Percentiles rank a stretch among this genome's conserved stretches.
Conservation (phyloP, 2,797 vertebrate genomes). For the Pseudochirops cupreus region DNA sequence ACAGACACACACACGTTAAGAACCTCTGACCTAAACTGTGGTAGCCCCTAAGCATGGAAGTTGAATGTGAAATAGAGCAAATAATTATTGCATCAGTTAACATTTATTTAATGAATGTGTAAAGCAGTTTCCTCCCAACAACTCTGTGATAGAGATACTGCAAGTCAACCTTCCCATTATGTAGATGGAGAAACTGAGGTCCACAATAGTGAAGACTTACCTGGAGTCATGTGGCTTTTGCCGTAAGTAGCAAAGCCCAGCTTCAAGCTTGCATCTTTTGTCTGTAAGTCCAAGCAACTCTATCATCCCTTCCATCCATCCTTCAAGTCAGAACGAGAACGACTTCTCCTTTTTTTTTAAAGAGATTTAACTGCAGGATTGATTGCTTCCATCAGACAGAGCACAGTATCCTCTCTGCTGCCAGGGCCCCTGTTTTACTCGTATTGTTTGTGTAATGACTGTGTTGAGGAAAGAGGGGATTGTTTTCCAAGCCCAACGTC, state of each 20-base stretch:
- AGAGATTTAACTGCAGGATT: conserved; percentile 79
- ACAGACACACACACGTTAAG: background rate
- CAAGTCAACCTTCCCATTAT: background rate
- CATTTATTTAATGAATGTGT: background rate
- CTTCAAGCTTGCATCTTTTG: conserved; percentile 37
- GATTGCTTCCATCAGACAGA: conserved; percentile 77
- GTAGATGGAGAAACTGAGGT: background rate
- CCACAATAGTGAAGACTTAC: background rate
- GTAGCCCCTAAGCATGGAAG: background rate
- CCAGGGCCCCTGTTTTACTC: conserved; percentile 66
- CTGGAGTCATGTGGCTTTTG: background rate
- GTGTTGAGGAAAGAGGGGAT: conserved; percentile 56
- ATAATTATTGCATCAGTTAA: background rate
- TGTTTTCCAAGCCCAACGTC: conserved; percentile 58
- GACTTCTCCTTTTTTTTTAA: conserved; percentile 82
- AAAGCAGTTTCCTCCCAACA: background rate
- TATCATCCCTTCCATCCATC: conserved; percentile 73
- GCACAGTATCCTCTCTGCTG: conserved; percentile 58
- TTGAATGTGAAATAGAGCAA: background rate
- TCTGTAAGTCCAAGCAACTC: conserved; percentile 75
- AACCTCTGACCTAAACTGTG: background rate
- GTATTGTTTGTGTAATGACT: conserved; percentile 80
- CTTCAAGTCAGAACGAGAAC: conserved; percentile 69
- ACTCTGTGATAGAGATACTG: background rate
- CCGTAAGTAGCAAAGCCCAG: background rate